Conservation (phyloP, 2,113 vertebrate genomes). For the Neomonachus schauinslandi region DNA sequence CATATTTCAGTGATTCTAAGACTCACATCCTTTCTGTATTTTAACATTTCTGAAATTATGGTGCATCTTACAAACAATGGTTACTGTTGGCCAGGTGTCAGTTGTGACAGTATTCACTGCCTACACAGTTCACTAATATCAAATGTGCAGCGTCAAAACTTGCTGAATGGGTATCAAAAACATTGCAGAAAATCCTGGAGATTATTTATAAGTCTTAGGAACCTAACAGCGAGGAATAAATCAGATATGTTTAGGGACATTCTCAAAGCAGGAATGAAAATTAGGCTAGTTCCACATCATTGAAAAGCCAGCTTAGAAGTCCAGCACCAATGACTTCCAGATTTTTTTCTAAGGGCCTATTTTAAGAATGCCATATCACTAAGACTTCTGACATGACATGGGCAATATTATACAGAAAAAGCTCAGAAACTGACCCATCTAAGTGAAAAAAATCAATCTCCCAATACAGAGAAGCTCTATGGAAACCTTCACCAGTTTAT, state of each 20-base stretch:
- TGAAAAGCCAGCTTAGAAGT: not conserved
- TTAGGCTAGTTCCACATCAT: not conserved
- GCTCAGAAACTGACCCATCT: not conserved
- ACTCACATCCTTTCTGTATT: no score
- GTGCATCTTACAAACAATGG: no score
- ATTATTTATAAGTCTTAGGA: not conserved
- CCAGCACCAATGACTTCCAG: not conserved
- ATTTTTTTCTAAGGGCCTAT: not conserved
- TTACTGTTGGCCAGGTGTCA: no score
- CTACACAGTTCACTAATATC: no score
- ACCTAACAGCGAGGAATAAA: not conserved
- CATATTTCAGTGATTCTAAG: no score
- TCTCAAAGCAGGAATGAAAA: not conserved
- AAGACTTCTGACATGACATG: not conserved
- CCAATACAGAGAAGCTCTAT: not conserved
- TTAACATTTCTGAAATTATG: no score
- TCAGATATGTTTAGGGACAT: not conserved
- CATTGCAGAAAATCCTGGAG: not conserved
- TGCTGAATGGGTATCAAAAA: not conserved
- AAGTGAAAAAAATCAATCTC: not conserved
- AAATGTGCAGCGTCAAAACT: not conserved
- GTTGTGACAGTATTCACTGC: no score
- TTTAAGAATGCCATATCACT: not conserved
- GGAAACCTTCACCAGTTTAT: not conserved
- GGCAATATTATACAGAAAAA: not conserved